Conservation (phyloP, 2,888 invertebrate genomes). For the Acanthosepion pharaonis region DNA sequence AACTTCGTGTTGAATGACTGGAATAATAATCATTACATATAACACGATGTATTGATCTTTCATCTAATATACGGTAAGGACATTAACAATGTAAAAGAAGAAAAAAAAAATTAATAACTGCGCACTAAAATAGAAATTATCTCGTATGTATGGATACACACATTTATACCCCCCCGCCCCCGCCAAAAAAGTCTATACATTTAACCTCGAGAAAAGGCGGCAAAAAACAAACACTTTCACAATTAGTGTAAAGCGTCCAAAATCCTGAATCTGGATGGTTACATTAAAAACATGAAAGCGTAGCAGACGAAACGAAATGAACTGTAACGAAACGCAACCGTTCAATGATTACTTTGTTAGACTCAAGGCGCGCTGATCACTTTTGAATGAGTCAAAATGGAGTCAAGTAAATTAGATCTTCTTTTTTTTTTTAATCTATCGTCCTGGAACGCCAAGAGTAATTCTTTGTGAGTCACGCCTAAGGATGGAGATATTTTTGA, state of each 20-base stretch:
- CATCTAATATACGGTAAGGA: no score
- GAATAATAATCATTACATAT: no score
- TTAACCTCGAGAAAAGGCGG: not conserved
- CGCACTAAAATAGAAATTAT: no score
- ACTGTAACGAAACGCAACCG: constrained; percentile 14
- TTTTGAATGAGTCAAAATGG: not conserved
- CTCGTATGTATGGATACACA: not conserved
- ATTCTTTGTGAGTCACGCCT: not conserved
- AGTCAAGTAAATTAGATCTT: not conserved
- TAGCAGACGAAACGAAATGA: not conserved
- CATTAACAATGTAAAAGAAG: no score
- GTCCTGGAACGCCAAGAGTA: not conserved
- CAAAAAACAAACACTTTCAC: not conserved
- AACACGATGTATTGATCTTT: no score
- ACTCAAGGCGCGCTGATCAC: constrained; percentile 24
- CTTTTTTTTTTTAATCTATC: not conserved
- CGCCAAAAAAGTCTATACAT: not conserved
- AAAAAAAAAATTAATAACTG: no score
- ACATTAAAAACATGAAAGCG: constrained; percentile 33
- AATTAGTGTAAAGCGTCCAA: not conserved
- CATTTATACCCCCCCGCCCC: not conserved
- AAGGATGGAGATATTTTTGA: not conserved
- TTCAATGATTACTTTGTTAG: constrained; percentile 33
- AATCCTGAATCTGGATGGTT: not conserved
- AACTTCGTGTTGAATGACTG: no score